Evolutionary conservation across 2,797 vertebrate species (phyloP).

Genomic region (Onychomys torridus): DNA sequence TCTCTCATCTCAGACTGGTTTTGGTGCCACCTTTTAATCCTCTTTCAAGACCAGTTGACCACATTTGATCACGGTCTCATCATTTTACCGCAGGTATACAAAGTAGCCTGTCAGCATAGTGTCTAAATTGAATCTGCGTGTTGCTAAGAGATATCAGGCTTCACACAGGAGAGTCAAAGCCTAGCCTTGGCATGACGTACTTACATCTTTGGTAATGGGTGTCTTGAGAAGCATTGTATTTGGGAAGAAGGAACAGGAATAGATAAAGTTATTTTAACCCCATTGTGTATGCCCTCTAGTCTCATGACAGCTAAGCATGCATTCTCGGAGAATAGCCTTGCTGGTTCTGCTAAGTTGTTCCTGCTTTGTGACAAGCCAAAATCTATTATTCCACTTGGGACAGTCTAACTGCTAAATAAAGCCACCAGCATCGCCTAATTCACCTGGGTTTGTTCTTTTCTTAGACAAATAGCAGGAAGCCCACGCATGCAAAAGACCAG

Average conservation of each 20-base stretch:
- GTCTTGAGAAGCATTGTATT: conserved; percentile 12
- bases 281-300: neutral
- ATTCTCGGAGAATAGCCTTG: conserved; percentile 1
- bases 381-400: neutral
- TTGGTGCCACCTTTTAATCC: neutral
- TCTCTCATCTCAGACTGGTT: neutral
- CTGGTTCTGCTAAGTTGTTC: neutral
- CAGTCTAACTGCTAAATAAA: conserved; percentile 65
- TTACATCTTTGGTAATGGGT: neutral
- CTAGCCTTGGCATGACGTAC: neutral
- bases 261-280: neutral
- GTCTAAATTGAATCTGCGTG: conserved; percentile 14
- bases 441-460: conserved; percentile 63
- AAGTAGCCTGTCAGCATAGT: neutral
- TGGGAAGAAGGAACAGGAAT: conserved; percentile 3
- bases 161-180: neutral
- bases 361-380: conserved; percentile 26
- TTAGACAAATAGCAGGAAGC: conserved; percentile 70
- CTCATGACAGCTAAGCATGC: conserved; percentile 3
- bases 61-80: conserved; percentile 21
- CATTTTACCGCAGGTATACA: conserved; percentile 21
- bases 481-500: conserved; percentile 51
- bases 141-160: conserved; percentile 49
- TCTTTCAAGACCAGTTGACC: neutral
- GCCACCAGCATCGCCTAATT: neutral